Percentiles rank a stretch among this genome's conserved stretches.
Evolutionary conservation across 30 jellyfish, hydroid and myxozoan species (phyloP).

Genomic region (Phacellophora camtschatica): DNA sequence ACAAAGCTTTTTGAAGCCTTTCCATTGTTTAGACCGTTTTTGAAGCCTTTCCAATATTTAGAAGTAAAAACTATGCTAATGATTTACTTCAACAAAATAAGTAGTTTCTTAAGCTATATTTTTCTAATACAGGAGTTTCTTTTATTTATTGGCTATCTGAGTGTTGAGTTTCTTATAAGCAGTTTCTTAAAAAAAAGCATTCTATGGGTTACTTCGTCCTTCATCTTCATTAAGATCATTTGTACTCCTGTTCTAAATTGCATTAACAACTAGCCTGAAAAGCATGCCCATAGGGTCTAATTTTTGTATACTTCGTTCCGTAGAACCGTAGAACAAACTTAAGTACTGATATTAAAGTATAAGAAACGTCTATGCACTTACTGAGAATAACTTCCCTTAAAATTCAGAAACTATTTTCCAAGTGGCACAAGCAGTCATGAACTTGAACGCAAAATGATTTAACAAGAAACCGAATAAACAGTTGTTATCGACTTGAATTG

Average conservation of each 20-base stretch:
- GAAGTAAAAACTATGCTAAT: not conserved
- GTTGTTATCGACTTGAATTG: not conserved
- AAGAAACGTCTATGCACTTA: not conserved
- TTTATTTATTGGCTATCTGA: not conserved
- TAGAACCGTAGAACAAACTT: not conserved
- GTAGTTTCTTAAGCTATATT: too few species aligned
- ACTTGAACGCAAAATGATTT: not conserved
- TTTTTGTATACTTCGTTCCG: not conserved
- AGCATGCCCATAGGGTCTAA: not conserved
- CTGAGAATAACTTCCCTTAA: not conserved
- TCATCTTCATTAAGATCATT: not conserved
- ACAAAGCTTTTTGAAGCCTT: too few species aligned
- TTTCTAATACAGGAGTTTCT: too few species aligned
- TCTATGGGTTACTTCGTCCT: not conserved
- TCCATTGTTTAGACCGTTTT: too few species aligned
- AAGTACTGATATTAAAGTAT: not conserved
- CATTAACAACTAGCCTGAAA: not conserved
- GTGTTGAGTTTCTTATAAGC: not conserved
- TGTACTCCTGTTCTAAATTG: not conserved
- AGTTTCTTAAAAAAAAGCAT: not conserved
- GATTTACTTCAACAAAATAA: not conserved
- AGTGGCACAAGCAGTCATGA: conserved; percentile 15
- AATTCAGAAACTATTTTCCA: not conserved
- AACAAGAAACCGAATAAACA: not conserved
- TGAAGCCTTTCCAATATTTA: too few species aligned